phyloP scores from a whole-genome alignment of 2,113 vertebrate species.

The Ictalurus furcatus region DNA sequence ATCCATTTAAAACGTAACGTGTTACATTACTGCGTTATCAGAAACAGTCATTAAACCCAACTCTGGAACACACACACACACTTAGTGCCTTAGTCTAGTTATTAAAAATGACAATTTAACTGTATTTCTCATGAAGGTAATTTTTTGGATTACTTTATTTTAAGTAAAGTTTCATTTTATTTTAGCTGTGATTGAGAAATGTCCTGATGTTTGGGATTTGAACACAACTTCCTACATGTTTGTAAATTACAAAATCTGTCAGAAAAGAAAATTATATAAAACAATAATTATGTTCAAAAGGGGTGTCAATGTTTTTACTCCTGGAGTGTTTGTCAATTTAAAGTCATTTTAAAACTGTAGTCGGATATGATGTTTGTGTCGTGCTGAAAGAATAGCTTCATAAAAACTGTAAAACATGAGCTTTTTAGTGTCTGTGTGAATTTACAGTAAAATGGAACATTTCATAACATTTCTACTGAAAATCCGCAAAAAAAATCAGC shows the following conservation, averaged over 20 bases:
- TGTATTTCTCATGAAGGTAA: neutral
- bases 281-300: neutral
- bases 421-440: neutral
- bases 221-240: too few relatives aligned
- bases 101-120: neutral
- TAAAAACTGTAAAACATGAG: neutral
- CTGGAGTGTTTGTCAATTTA: neutral
- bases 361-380: neutral
- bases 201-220: too few relatives aligned
- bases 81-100: neutral
- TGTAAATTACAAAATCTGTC: neutral
- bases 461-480: too few relatives aligned
- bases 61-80: neutral
- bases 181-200: neutral
- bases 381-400: neutral
- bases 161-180: neutral
- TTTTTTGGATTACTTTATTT: neutral
- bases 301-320: neutral
- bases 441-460: too few relatives aligned
- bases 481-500: too few relatives aligned
- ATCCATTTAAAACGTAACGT: too few relatives aligned
- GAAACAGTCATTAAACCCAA: too few relatives aligned
- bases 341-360: neutral
- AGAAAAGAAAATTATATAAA: neutral
- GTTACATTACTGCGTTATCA: too few relatives aligned